Evolutionary conservation across 92 coral and sea anemone species (phyloP).

Genomic region (Muricea muricata): DNA sequence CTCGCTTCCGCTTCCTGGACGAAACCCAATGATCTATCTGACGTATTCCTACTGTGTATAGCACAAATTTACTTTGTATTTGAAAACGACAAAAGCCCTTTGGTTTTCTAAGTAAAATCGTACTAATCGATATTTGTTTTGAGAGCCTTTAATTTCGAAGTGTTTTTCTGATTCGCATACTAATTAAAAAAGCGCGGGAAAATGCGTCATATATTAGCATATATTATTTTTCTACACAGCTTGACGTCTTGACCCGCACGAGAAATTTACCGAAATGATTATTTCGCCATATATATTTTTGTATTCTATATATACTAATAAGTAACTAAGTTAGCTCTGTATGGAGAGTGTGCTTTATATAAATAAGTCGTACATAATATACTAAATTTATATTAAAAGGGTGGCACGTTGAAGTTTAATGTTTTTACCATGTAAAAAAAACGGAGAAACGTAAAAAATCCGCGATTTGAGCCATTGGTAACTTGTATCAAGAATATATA

Average conservation of each 20-base stretch:
- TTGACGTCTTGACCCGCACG: neutral
- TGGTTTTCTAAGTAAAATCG: neutral
- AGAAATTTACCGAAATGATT: slow-evolving; percentile 7
- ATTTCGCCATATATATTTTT: neutral
- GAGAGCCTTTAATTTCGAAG: slow-evolving; percentile 4
- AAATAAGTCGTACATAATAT: neutral
- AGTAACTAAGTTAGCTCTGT: neutral
- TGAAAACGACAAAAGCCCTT: neutral
- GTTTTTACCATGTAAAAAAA: slow-evolving; percentile 46
- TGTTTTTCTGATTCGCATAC: slow-evolving; percentile 38
- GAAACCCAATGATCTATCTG: slow-evolving; percentile 6
- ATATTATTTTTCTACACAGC: slow-evolving; percentile 23
- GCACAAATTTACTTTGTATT: neutral
- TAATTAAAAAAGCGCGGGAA: slow-evolving; percentile 90
- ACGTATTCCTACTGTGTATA: neutral
- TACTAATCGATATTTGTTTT: neutral
- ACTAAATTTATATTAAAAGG: neutral
- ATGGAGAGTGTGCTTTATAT: neutral
- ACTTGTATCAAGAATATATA: slow-evolving; percentile 42
- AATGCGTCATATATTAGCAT: slow-evolving; percentile 84
- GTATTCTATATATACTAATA: neutral
- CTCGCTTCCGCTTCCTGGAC: slow-evolving; percentile 22
- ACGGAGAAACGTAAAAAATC: neutral
- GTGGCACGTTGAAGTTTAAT: neutral
- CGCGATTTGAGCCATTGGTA: slow-evolving; percentile 24